These are phyloP conservation scores for Mycteria americana DNA, from an alignment of 2,797 vertebrate genomes.

Conservation along the genomic window DNA sequence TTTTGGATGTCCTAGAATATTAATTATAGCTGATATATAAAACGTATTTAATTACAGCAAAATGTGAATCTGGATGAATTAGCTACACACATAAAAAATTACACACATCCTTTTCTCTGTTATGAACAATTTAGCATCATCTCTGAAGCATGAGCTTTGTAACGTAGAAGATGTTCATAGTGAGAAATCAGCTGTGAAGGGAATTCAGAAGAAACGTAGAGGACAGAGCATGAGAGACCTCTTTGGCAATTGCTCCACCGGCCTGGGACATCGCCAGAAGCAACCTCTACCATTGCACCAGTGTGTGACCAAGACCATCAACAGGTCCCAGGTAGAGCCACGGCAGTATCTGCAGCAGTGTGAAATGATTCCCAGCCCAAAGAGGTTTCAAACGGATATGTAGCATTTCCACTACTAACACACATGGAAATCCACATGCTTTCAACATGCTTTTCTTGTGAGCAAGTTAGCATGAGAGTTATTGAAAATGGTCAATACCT, in stretches of 20 bases:
- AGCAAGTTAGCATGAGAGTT: neutral
- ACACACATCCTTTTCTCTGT: neutral
- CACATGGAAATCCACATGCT: neutral
- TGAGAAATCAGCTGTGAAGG: neutral
- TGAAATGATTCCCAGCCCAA: neutral
- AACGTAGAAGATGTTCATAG: neutral
- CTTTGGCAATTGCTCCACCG: neutral
- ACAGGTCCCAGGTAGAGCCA: rapidly evolving
- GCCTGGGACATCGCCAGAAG: neutral
- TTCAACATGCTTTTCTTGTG: neutral
- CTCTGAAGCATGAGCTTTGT: neutral
- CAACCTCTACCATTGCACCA: neutral
- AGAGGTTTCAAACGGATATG: neutral
- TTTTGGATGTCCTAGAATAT: conserved; percentile 3
- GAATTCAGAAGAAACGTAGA: neutral
- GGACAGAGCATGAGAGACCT: neutral
- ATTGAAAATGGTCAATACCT: neutral
- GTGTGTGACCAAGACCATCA: rapidly evolving
- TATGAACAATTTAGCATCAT: neutral
- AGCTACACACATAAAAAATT: neutral
- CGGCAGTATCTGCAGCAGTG: rapidly evolving
- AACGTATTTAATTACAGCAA: neutral
- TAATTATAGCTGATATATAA: neutral
- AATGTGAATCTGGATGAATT: neutral
- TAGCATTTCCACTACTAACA: neutral